Base-by-base conservation (phyloP, 2,888 invertebrate species). In the Meteorus cinctellus region DNA sequence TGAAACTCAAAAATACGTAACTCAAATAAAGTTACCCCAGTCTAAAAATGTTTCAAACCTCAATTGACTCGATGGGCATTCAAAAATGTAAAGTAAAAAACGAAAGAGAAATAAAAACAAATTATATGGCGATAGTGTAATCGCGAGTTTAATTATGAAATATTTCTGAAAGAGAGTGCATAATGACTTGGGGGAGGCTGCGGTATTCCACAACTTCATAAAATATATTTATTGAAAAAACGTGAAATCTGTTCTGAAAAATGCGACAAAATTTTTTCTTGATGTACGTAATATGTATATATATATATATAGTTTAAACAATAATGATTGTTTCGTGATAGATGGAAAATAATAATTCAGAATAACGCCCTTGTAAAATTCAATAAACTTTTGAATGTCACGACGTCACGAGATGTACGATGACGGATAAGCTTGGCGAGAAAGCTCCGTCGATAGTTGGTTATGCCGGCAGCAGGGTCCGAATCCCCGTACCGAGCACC, bases 371-470 rank as follows among this genome's bases (percentile, higher is more conserved):
- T 27, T 24, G 12, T 29, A 48, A 29, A 67, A 67, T 45, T 67
- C 27, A 27, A 45, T 67, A 67, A 8, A 19, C 45, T 36, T 67
- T 29, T 14, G 14, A 67, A 41, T 27, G 27, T 48, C 67, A 48
- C 27, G 48, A 67, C 67, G 27, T 45, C 24, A 48, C n/a, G 60
- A 62, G 73, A 59, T 60, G 14, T 48, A 12, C n/a, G 36, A 48
- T 68, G 62, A 68, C 45, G 68, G 31, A 60, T 74, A 60, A 74
- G 74, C 68, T 60, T 36, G 51, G 51, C 31, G 70, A 70, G 65
- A 65, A 34, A 70, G 65, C 75, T 70, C 70, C 41, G 70, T 72
- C 63, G 45, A 76, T 72, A 76, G 71, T 71, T 75, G 71, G 51
- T 27, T 48, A 74, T 68, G 67, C 74, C 60, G 16, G 60, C 68